A percentile compares a stretch with the other conserved stretches of the same genome.
Evolutionary conservation across 2,888 invertebrate genomes (phyloP).

Genomic region (Mantis religiosa): DNA sequence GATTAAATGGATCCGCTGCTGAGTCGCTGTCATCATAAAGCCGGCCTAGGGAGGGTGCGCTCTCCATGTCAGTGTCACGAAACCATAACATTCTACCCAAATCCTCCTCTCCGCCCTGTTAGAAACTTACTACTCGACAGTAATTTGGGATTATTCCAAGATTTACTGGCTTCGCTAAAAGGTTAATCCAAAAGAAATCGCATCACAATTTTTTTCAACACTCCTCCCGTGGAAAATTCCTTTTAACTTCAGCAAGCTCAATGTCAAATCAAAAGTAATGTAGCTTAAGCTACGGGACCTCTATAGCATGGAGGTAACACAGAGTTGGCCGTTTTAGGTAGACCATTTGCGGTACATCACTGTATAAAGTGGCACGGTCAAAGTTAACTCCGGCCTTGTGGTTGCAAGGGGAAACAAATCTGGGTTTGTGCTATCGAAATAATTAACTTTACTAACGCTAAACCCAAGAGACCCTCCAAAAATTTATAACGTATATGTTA

Average conservation of each 20-base stretch:
- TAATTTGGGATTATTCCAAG: neutral
- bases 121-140: neutral
- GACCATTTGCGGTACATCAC: too few relatives aligned
- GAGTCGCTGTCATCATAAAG: neutral
- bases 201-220: neutral
- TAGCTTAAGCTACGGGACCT: too few relatives aligned
- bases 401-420: too few relatives aligned
- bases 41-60: neutral
- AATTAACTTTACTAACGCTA: too few relatives aligned
- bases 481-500: too few relatives aligned
- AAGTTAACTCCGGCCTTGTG: too few relatives aligned
- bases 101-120: neutral
- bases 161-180: neutral
- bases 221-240: neutral
- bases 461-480: too few relatives aligned
- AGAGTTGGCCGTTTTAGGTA: too few relatives aligned
- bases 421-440: too few relatives aligned
- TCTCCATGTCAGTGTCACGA: neutral
- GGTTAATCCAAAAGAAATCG: neutral
- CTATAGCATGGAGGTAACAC: too few relatives aligned
- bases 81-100: neutral
- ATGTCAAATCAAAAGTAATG: too few relatives aligned
- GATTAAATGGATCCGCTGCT: constrained; percentile 1
- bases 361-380: too few relatives aligned
- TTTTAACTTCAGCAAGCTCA: neutral